Evolutionary conservation across 2,113 vertebrate species (phyloP).

Genomic region (Pseudolaguvia tuberculata): DNA sequence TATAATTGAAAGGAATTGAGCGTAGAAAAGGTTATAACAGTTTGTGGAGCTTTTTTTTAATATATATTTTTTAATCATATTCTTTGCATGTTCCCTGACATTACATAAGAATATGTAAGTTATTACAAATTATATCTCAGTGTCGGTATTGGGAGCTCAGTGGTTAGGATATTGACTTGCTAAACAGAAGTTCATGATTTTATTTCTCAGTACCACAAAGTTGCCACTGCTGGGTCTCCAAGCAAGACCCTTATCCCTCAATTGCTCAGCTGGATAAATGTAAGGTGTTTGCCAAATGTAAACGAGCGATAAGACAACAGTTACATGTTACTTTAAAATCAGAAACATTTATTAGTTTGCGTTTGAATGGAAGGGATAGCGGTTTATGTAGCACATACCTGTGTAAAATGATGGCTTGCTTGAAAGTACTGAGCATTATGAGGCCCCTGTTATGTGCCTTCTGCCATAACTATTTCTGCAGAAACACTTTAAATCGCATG

Average conservation of each 20-base stretch:
- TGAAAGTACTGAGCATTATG: slow-evolving; percentile 7
- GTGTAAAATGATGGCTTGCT: too few species aligned
- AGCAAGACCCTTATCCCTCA: too few species aligned
- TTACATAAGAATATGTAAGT: not conserved
- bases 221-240: too few species aligned
- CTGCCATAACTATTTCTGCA: slow-evolving; percentile 37
- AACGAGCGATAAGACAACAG: not conserved
- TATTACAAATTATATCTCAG: too few species aligned
- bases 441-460: slow-evolving; percentile 61
- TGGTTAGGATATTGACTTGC: too few species aligned
- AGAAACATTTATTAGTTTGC: not conserved
- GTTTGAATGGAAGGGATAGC: slow-evolving; percentile 13
- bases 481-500: slow-evolving; percentile 26
- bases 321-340: not conserved
- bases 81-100: not conserved
- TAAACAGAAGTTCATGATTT: too few species aligned
- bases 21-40: slow-evolving; percentile 34
- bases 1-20: too few species aligned
- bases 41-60: slow-evolving; percentile 56
- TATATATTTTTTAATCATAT: too few species aligned
- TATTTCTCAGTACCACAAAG: too few species aligned
- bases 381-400: slow-evolving; percentile 57
- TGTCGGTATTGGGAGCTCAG: too few species aligned
- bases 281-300: too few species aligned
- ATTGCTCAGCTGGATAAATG: too few species aligned